These are phyloP conservation scores for Oikopleura vanhoeffeni DNA, from an alignment of 23 tunicate genomes.

Conservation along the genomic window DNA sequence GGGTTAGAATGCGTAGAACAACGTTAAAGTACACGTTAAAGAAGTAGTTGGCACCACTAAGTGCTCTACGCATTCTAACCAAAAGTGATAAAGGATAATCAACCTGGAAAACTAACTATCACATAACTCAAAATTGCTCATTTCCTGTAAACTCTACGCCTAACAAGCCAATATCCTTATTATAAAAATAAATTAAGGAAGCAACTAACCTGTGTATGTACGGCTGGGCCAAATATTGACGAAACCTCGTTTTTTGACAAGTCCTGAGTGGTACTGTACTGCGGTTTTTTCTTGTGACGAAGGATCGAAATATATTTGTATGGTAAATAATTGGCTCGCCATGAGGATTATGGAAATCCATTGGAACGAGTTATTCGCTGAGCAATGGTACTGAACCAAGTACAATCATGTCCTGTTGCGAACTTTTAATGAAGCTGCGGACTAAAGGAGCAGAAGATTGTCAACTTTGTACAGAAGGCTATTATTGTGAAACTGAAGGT, in stretches of 20 bases:
- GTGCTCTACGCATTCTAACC: no score
- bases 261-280: conserved; percentile 24
- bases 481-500: background rate
- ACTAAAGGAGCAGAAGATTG: conserved; percentile 20
- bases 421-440: conserved; percentile 22
- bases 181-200: no score
- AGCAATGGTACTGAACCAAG: background rate
- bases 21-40: no score
- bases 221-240: background rate
- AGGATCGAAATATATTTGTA: conserved; percentile 27
- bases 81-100: no score
- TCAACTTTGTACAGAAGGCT: conserved; percentile 38
- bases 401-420: background rate
- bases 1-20: no score
- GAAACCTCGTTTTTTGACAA: background rate
- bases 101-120: no score
- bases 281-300: conserved; percentile 56
- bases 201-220: background rate
- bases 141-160: no score
- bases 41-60: no score
- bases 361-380: background rate
- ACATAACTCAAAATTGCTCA: no score
- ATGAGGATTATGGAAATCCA: background rate
- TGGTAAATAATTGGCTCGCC: background rate
- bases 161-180: no score